Percentiles rank a stretch among this genome's conserved stretches.
These are phyloP conservation scores for Drosophila repletoides DNA, from an alignment of 1,140 invertebrate genomes.

Conservation along the genomic window DNA sequence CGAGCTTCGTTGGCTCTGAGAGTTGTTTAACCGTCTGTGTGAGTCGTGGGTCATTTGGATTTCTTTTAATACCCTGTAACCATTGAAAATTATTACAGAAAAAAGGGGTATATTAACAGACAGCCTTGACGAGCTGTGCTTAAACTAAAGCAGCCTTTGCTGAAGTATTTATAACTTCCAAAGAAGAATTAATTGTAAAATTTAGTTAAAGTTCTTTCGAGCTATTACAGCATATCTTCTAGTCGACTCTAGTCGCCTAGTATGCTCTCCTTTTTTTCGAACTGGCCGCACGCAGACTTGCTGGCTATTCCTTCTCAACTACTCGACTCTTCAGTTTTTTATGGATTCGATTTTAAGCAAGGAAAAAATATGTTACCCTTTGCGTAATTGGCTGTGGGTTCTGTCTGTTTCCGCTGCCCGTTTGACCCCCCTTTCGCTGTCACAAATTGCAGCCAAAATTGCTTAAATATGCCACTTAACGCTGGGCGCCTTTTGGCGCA, in stretches of 20 bases:
- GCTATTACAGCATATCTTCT: background rate
- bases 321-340: background rate
- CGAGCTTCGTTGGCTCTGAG: slow-evolving; percentile 32
- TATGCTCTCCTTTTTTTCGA: background rate
- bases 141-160: too few species aligned
- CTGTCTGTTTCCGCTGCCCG: slow-evolving; percentile 42
- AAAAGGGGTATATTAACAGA: too few species aligned
- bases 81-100: too few species aligned
- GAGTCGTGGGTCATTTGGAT: slow-evolving; percentile 60
- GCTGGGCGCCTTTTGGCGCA: slow-evolving; percentile 1
- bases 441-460: slow-evolving; percentile 53
- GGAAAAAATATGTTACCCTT: slow-evolving; percentile 32
- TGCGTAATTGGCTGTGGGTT: slow-evolving; percentile 58
- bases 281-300: background rate
- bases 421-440: slow-evolving; percentile 34
- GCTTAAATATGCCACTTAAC: slow-evolving; percentile 75
- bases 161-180: too few species aligned
- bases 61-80: slow-evolving; percentile 44
- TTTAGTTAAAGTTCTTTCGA: slow-evolving; percentile 6
- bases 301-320: background rate
- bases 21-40: slow-evolving; percentile 47
- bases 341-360: slow-evolving; percentile 25
- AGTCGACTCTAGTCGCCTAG: background rate
- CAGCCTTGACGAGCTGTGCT: too few species aligned
- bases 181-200: too few species aligned